phyloP scores from a whole-genome alignment of 2,113 vertebrate species.

The Solenodon paradoxus region DNA sequence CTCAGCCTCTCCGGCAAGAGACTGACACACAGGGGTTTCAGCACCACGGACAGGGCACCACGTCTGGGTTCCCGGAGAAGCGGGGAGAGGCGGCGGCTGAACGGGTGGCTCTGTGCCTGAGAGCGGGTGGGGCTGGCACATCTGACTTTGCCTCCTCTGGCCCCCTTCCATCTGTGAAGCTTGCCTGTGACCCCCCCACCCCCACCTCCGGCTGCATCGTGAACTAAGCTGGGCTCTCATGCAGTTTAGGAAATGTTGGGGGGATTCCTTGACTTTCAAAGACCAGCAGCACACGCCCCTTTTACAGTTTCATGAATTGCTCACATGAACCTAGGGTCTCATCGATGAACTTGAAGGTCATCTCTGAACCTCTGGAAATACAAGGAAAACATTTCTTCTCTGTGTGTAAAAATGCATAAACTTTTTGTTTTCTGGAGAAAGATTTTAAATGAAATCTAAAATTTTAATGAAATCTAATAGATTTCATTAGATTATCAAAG shows the following conservation, averaged over 20 bases:
- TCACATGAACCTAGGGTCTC: not conserved
- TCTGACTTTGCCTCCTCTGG: not conserved
- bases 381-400: not conserved
- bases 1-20: no score
- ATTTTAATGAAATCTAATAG: no score
- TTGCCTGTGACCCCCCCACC: not conserved
- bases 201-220: not conserved
- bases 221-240: not conserved
- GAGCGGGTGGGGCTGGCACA: not conserved
- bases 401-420: not conserved
- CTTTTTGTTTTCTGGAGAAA: not conserved
- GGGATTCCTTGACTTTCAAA: not conserved
- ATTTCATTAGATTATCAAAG: not conserved
- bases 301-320: not conserved
- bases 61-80: not conserved
- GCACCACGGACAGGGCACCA: constrained; percentile 50
- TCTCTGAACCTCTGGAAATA: not conserved
- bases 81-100: not conserved
- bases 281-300: not conserved
- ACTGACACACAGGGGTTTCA: no score
- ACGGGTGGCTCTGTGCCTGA: no score
- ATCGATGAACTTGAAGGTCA: not conserved
- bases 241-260: not conserved
- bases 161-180: constrained; percentile 1
- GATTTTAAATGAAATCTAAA: no score